Conservation (phyloP, 2,888 invertebrate species). For the Drosophila peninsularis region DNA sequence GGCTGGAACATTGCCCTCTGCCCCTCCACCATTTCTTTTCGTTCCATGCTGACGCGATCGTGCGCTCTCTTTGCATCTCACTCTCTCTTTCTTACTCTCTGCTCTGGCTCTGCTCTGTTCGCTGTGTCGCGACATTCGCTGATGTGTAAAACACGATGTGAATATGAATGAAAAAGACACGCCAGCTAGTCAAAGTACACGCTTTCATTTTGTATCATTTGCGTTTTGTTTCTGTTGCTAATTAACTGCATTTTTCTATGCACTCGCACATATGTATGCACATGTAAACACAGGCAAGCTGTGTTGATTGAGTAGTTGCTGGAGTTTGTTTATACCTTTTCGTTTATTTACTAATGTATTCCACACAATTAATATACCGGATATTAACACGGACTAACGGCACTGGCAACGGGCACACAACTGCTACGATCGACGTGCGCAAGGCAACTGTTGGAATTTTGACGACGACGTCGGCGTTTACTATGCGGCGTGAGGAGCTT, state of each 20-base stretch:
- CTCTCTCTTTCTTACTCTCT: slow-evolving; percentile 15
- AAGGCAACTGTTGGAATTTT: slow-evolving; percentile 60
- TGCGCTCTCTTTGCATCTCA: slow-evolving; percentile 2
- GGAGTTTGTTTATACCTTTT: slow-evolving; percentile 54
- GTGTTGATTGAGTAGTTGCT: slow-evolving; percentile 19
- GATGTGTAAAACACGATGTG: slow-evolving; percentile 67
- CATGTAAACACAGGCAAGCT: slow-evolving; percentile 12
- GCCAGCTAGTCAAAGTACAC: slow-evolving; percentile 76
- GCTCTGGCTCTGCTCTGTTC: slow-evolving; percentile 20
- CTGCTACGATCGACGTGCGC: slow-evolving; percentile 70
- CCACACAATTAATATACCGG: slow-evolving; percentile 42
- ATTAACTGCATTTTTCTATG: slow-evolving; percentile 12
- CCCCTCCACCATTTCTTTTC: slow-evolving; percentile 4
- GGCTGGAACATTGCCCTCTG: slow-evolving; percentile 26
- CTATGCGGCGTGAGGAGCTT: slow-evolving; percentile 26
- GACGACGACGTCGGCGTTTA: slow-evolving; percentile 38
- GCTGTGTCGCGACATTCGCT: slow-evolving; percentile 38
- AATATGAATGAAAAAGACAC: slow-evolving; percentile 75
- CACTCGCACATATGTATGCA: background rate
- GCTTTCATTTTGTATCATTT: slow-evolving; percentile 58
- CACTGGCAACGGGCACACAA: slow-evolving; percentile 46
- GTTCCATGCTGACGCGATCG: slow-evolving; percentile 1
- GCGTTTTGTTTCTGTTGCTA: slow-evolving; percentile 5
- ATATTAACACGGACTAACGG: slow-evolving; percentile 26
- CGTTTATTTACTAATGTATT: slow-evolving; percentile 27